Conservation (phyloP, 2,797 vertebrate species). For the Naso thynnoides region DNA sequence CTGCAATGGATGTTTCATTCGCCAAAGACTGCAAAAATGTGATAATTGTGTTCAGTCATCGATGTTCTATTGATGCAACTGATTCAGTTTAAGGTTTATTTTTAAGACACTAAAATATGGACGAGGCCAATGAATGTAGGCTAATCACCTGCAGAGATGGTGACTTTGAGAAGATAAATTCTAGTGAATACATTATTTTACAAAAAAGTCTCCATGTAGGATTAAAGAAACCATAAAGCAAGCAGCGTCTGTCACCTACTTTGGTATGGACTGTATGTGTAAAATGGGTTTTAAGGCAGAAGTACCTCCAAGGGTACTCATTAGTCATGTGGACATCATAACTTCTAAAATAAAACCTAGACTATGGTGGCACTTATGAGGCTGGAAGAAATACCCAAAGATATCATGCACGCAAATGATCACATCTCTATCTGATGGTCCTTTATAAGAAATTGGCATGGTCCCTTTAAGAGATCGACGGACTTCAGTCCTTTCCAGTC, state of each 20-base stretch:
- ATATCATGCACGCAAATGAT: constrained; percentile 76
- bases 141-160: constrained; percentile 17
- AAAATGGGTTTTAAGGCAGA: constrained; percentile 86
- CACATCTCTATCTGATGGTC: constrained; percentile 48
- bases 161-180: constrained; percentile 20
- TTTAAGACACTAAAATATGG: constrained; percentile 19
- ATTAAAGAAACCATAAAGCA: constrained; percentile 54
- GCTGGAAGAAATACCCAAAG: constrained; percentile 55
- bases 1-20: constrained; percentile 49
- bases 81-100: constrained; percentile 9
- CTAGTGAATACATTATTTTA: constrained; percentile 3
- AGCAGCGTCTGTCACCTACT: constrained; percentile 77
- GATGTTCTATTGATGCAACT: constrained; percentile 6
- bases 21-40: constrained; percentile 44
- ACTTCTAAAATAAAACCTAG: constrained; percentile 64
- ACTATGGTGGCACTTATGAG: constrained; percentile 70
- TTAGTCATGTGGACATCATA: constrained; percentile 61
- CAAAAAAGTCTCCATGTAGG: constrained; percentile 16
- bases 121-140: neutral
- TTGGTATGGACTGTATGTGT: constrained; percentile 79
- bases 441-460: constrained; percentile 52
- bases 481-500: constrained; percentile 51
- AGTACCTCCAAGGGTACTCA: constrained; percentile 75
- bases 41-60: neutral
- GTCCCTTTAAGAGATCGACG: constrained; percentile 61